Percentiles rank a stretch among this genome's conserved stretches.
These are phyloP conservation scores for Colius striatus DNA, from an alignment of 2,113 vertebrate genomes.

Conservation along the genomic window DNA sequence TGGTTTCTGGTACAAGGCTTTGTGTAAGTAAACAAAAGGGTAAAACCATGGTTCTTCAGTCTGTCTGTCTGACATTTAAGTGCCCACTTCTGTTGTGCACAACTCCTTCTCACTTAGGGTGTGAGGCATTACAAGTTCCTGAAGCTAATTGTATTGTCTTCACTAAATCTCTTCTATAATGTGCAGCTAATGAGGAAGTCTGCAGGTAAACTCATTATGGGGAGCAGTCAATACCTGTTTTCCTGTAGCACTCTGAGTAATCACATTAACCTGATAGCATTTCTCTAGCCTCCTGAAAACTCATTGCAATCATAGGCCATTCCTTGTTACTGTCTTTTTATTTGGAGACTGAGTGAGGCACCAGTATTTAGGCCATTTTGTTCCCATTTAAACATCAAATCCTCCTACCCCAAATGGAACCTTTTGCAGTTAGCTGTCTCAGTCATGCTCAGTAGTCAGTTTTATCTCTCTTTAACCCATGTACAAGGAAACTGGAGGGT, in stretches of 20 bases:
- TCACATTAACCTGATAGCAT: conserved; percentile 15
- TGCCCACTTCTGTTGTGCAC: not conserved
- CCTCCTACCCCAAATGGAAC: not conserved
- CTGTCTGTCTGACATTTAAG: not conserved
- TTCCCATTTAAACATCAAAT: not conserved
- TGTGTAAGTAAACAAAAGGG: not conserved
- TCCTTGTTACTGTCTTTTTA: not conserved
- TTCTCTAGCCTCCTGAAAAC: not conserved
- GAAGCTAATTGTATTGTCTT: conserved; percentile 37
- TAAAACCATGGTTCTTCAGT: not conserved
- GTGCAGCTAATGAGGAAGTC: conserved; percentile 38
- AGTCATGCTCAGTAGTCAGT: not conserved
- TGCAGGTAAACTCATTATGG: conserved; percentile 57
- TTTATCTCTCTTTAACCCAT: not conserved
- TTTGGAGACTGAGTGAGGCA: not conserved
- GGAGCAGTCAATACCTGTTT: conserved; percentile 31
- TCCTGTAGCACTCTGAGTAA: conserved; percentile 45
- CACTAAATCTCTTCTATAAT: conserved; percentile 24
- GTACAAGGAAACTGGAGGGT: not conserved
- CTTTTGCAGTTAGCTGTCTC: not conserved
- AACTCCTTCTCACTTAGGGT: not conserved
- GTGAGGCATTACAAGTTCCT: not conserved
- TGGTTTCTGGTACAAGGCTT: not conserved
- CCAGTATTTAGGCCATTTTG: not conserved
- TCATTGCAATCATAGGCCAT: not conserved